These are phyloP conservation scores for Barbus barbus DNA, from an alignment of 2,113 vertebrate species.

Conservation along the genomic window DNA sequence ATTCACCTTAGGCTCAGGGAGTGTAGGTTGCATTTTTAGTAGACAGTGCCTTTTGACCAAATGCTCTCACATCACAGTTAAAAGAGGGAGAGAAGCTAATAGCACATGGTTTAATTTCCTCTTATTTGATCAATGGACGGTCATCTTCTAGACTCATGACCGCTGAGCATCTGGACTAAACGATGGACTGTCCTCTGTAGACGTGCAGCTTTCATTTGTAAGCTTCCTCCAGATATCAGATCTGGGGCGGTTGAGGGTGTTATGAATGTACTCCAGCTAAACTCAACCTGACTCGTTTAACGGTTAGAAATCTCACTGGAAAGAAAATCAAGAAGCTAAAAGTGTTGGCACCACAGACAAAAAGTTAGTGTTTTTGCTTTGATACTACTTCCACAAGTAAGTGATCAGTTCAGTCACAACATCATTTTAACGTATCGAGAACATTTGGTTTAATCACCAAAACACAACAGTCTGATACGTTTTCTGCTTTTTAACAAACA, in stretches of 20 bases:
- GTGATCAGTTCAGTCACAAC: no score
- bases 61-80: background rate
- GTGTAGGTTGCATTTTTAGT: background rate
- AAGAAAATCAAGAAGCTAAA: background rate
- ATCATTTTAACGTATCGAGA: no score
- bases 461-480: no score
- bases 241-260: background rate
- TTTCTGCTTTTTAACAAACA: no score
- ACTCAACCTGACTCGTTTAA: background rate
- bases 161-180: background rate
- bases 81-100: background rate
- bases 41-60: background rate
- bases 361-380: no score
- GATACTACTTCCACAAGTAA: no score
- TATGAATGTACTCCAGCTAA: background rate
- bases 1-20: background rate
- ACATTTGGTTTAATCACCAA: no score
- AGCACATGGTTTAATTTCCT: background rate
- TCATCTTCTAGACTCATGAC: background rate
- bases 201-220: background rate
- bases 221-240: background rate
- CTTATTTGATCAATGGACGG: background rate
- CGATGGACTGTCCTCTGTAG: slow-evolving; percentile 4
- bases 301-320: background rate
- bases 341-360: no score